phyloP scores from a whole-genome alignment of 2,888 invertebrate species.

The Megaustenia siamemsis region DNA sequence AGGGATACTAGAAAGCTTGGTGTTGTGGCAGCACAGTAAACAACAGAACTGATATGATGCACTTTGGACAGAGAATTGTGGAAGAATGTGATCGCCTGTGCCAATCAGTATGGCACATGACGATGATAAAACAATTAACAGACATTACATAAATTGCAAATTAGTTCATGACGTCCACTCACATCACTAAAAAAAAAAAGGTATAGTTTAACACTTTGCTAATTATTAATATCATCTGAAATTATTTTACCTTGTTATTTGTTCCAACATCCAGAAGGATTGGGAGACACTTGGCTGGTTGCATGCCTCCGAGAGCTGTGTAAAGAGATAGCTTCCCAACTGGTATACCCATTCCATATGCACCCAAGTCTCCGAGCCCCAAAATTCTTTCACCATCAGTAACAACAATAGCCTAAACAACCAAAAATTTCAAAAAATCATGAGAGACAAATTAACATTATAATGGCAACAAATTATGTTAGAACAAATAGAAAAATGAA shows the following conservation, averaged over 20 bases:
- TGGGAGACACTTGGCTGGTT: constrained; percentile 96
- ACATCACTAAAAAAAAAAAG: too few species aligned
- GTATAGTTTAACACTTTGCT: neutral
- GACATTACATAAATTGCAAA: too few species aligned
- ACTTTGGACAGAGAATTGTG: too few species aligned
- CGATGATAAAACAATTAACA: too few species aligned
- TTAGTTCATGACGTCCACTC: too few species aligned
- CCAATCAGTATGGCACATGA: too few species aligned
- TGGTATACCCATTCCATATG: constrained; percentile 99
- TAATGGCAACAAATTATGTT: too few species aligned
- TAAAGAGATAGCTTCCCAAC: constrained; percentile 97
- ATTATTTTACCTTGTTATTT: constrained; percentile 86
- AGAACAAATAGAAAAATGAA: too few species aligned
- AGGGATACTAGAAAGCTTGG: too few species aligned
- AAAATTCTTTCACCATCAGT: constrained; percentile 99
- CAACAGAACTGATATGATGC: too few species aligned
- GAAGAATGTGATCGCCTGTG: too few species aligned
- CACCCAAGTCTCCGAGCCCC: constrained; percentile 97
- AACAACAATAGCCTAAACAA: constrained; percentile 85
- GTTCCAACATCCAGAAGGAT: constrained; percentile 96
- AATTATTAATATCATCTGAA: neutral
- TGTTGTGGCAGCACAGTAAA: too few species aligned
- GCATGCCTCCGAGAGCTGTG: constrained; percentile 97
- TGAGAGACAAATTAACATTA: neutral
- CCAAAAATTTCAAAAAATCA: neutral